Evolutionary conservation across 1,140 invertebrate species (phyloP).

Genomic region (Aphelenchoides fujianensis): DNA sequence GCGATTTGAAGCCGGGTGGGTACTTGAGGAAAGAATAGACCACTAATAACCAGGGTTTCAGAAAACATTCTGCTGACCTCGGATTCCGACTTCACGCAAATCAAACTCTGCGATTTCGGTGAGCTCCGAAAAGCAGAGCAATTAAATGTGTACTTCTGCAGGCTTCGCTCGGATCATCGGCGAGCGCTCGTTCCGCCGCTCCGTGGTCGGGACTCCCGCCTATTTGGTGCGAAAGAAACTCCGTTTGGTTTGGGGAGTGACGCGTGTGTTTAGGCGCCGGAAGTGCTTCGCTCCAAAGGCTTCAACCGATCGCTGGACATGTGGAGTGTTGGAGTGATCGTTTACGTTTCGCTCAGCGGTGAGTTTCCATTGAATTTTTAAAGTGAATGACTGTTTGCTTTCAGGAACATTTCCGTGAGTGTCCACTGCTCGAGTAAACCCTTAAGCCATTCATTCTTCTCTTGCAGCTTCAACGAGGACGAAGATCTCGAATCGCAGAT

Average conservation of each 20-base stretch:
- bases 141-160: too few relatives aligned
- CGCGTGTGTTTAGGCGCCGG: conserved; percentile 74
- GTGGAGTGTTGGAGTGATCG: conserved; percentile 98
- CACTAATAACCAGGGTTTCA: too few relatives aligned
- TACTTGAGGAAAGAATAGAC: too few relatives aligned
- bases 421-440: not conserved
- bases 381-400: conserved; percentile 16
- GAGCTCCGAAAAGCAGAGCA: too few relatives aligned
- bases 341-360: conserved; percentile 71
- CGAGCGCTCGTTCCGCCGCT: conserved; percentile 92
- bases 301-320: conserved; percentile 98
- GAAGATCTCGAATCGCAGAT: conserved; percentile 99
- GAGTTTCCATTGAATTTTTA: conserved; percentile 25
- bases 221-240: conserved; percentile 78
- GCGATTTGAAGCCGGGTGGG: conserved; percentile 76
- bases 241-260: too few relatives aligned
- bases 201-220: conserved; percentile 95
- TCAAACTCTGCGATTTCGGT: conserved; percentile 25
- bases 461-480: conserved; percentile 98
- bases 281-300: conserved; percentile 93
- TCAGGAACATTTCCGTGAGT: conserved; percentile 3
- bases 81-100: conserved; percentile 87
- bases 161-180: conserved; percentile 96
- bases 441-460: conserved; percentile 72
- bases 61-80: conserved; percentile 93